Evolutionary conservation across 2,113 vertebrate species (phyloP).

Genomic region (Brienomyrus brachyistius): DNA sequence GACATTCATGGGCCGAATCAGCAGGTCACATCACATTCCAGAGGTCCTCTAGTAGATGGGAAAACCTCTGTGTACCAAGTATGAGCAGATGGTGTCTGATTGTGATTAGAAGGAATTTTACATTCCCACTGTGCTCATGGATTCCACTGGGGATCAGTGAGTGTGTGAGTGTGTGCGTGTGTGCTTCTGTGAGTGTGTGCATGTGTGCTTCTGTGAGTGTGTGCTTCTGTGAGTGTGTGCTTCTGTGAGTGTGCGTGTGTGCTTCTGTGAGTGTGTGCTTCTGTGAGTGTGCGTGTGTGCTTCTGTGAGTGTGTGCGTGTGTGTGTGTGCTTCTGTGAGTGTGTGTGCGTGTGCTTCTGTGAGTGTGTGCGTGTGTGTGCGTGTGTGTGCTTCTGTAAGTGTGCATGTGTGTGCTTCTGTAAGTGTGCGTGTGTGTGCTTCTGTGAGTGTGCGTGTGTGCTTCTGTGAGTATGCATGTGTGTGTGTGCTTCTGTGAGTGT

Average conservation of each 20-base stretch:
- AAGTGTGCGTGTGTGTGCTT: no score
- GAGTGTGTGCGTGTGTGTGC: no score
- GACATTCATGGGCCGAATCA: not conserved
- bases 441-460: no score
- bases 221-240: not conserved
- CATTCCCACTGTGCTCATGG: not conserved
- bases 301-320: no score
- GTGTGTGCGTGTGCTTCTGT: no score
- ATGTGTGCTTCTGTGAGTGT: no score
- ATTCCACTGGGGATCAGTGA: not conserved
- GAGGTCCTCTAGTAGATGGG: not conserved
- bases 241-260: not conserved
- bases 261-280: no score
- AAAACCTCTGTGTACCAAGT: not conserved
- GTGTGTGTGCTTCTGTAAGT: no score
- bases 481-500: not conserved
- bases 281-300: no score
- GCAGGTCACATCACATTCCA: not conserved
- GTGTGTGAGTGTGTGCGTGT: not conserved
- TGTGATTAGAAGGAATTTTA: slow-evolving; percentile 2
- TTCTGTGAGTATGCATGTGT: no score
- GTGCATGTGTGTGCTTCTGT: no score
- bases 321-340: no score
- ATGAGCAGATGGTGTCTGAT: not conserved
- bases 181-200: not conserved